A percentile compares a stretch with the other conserved stretches of the same genome.
Evolutionary conservation across 2,797 vertebrate species (phyloP).

Genomic region (Artibeus jamaicensis): DNA sequence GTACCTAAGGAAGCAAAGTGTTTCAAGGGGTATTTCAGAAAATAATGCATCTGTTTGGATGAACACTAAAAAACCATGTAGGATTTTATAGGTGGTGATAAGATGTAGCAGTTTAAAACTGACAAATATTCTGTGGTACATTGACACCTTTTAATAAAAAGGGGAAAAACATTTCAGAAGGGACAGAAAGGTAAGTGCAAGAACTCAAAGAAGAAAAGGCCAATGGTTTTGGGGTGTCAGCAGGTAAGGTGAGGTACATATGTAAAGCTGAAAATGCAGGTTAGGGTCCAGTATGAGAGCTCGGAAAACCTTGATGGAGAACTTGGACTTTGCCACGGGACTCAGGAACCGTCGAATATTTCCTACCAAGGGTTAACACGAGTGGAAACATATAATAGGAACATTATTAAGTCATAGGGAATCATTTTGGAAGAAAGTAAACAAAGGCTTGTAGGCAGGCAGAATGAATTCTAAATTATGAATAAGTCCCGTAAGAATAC

Average conservation of each 20-base stretch:
- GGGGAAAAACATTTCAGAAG: not conserved
- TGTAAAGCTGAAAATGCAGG: not conserved
- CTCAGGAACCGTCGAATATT: not conserved
- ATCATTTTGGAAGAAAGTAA: not conserved
- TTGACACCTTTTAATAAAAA: not conserved
- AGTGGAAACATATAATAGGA: not conserved
- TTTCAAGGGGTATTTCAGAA: not conserved
- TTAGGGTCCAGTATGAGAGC: not conserved
- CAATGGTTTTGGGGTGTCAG: fast-evolving
- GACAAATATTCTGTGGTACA: not conserved
- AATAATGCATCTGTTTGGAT: not conserved
- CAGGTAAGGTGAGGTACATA: not conserved
- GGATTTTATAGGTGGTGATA: not conserved
- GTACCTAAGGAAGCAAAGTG: not conserved
- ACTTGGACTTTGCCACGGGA: not conserved
- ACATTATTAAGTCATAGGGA: not conserved
- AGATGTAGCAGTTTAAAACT: not conserved
- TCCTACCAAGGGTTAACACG: not conserved
- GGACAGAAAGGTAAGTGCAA: not conserved
- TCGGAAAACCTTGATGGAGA: not conserved
- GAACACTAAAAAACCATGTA: not conserved
- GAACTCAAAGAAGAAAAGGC: not conserved
- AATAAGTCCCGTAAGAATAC: not conserved
- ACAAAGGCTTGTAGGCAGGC: not conserved
- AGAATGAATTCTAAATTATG: not conserved